Evolutionary conservation across 2,888 invertebrate species (phyloP).

Genomic region (Ormyrus labotus): DNA sequence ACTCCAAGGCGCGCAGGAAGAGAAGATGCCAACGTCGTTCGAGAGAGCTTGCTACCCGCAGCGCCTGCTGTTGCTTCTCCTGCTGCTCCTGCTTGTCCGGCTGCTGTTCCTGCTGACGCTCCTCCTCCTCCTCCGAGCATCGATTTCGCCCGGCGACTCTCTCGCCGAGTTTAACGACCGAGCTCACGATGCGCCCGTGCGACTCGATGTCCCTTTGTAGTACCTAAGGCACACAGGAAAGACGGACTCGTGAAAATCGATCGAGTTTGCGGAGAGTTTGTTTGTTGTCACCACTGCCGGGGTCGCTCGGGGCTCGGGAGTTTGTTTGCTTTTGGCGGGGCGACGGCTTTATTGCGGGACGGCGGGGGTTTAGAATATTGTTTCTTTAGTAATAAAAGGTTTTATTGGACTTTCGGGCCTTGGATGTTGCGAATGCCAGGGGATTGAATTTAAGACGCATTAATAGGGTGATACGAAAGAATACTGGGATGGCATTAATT

Average conservation of each 20-base stretch:
- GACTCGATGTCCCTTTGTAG: conserved; percentile 95
- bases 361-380: no score
- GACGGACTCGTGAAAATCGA: conserved; percentile 5
- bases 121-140: conserved; percentile 56
- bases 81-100: conserved; percentile 62
- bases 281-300: no score
- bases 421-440: no score
- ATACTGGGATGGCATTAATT: no score
- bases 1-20: conserved; percentile 92
- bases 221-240: conserved; percentile 80
- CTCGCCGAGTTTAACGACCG: conserved; percentile 86
- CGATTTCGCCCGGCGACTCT: conserved; percentile 74
- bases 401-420: no score
- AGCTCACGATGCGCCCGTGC: conserved; percentile 89
- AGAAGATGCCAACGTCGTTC: conserved; percentile 94
- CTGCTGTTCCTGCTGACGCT: conserved; percentile 61
- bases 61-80: conserved; percentile 69
- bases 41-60: conserved; percentile 82
- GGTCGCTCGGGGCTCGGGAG: no score
- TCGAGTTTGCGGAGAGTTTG: background rate
- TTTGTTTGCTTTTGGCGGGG: no score
- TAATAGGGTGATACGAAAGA: no score
- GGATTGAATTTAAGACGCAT: no score
- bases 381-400: no score
- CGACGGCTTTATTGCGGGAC: no score